Evolutionary conservation across 2,888 invertebrate species (phyloP).

Genomic region (Drosophila buzzatii): DNA sequence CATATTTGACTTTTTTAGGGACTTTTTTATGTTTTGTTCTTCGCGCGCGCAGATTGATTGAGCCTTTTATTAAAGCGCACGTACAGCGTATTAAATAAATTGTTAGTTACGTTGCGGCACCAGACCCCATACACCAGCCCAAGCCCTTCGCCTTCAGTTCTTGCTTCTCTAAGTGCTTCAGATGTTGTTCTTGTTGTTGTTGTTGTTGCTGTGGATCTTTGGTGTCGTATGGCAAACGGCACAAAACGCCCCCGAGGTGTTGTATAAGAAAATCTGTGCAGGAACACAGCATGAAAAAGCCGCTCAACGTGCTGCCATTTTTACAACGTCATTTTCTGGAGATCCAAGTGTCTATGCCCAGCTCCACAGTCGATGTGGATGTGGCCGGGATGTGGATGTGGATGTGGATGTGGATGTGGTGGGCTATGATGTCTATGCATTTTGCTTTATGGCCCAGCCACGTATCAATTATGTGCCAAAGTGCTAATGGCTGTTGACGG

Average conservation of each 20-base stretch:
- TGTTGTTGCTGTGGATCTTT: constrained; percentile 33
- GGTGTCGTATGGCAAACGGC: constrained; percentile 77
- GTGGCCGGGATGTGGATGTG: constrained; percentile 15
- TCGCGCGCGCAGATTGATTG: constrained; percentile 75
- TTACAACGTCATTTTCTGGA: constrained; percentile 72
- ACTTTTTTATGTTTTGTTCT: constrained; percentile 50
- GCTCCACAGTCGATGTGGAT: constrained; percentile 34
- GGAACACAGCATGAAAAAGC: constrained; percentile 61
- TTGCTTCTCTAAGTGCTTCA: constrained; percentile 21
- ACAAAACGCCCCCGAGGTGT: constrained; percentile 79
- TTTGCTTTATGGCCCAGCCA: constrained; percentile 77
- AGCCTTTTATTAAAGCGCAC: constrained; percentile 82
- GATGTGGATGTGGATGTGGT: constrained; percentile 16
- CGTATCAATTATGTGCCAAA: constrained; percentile 84
- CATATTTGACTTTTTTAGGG: constrained; percentile 47
- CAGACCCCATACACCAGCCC: constrained; percentile 38
- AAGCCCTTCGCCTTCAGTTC: constrained; percentile 50
- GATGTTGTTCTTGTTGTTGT: background rate
- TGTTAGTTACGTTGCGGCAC: constrained; percentile 82
- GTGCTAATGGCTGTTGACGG: constrained; percentile 84
- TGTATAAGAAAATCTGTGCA: constrained; percentile 66
- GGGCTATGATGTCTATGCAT: constrained; percentile 58
- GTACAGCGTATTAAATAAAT: constrained; percentile 84
- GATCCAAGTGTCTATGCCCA: constrained; percentile 51
- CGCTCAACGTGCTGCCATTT: constrained; percentile 70